Evolutionary conservation across 2,113 vertebrate genomes (phyloP).

Genomic region (Pipa parva): DNA sequence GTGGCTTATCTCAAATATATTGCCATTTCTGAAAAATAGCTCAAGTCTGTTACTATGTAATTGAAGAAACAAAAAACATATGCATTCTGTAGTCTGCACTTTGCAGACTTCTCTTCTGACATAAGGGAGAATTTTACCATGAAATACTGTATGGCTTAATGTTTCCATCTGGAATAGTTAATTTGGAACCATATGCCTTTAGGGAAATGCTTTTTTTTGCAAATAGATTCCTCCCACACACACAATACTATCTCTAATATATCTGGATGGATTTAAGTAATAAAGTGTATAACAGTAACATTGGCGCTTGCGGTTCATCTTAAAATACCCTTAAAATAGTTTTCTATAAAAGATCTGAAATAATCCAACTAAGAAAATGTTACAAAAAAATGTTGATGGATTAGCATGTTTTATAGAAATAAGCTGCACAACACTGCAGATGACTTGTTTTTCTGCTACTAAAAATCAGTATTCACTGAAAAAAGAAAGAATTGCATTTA

Average conservation of each 20-base stretch:
- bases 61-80: constrained; percentile 4
- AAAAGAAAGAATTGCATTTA: no score
- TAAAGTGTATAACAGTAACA: neutral
- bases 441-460: no score
- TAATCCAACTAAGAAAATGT: no score
- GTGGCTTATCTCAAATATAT: no score
- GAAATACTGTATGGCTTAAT: neutral
- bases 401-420: no score
- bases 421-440: no score
- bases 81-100: neutral
- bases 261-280: neutral
- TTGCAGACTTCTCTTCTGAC: neutral
- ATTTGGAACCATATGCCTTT: neutral
- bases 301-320: neutral
- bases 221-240: neutral
- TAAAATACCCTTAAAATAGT: no score
- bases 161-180: neutral
- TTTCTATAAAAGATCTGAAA: no score
- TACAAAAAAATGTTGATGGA: no score
- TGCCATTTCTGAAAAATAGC: neutral
- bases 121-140: neutral
- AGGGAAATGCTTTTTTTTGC: constrained; percentile 1
- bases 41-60: neutral
- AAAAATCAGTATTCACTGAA: no score
- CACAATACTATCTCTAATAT: neutral